These are phyloP conservation scores for Philonicus albiceps DNA, from an alignment of 2,888 invertebrate species.

Conservation along the genomic window DNA sequence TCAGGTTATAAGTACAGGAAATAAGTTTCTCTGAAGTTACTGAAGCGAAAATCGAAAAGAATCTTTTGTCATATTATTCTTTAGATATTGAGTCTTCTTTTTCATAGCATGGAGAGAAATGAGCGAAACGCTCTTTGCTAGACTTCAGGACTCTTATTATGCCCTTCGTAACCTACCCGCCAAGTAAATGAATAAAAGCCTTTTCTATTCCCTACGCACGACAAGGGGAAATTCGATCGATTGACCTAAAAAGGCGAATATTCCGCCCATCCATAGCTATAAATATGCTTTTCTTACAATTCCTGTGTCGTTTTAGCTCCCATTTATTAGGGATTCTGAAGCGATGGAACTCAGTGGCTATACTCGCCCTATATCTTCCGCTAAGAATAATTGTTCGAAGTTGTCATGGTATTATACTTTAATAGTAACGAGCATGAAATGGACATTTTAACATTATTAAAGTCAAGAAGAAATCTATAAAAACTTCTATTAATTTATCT, in stretches of 20 bases:
- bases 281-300: not conserved
- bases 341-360: not conserved
- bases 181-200: not conserved
- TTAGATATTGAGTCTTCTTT: not conserved
- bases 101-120: not conserved
- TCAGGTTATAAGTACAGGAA: not conserved
- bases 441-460: not conserved
- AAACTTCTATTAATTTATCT: not conserved
- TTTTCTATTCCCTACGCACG: not conserved
- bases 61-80: not conserved
- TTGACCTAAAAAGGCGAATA: not conserved
- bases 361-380: not conserved
- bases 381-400: not conserved
- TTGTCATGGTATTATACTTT: not conserved
- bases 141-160: not conserved
- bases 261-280: not conserved
- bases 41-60: not conserved
- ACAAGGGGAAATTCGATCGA: not conserved
- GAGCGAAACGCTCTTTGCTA: not conserved
- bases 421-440: not conserved
- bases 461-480: not conserved
- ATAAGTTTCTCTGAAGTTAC: not conserved
- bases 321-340: not conserved
- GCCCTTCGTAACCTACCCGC: not conserved
- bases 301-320: not conserved